Conservation (phyloP, 2,888 invertebrate genomes). For the Buathra laborator region DNA sequence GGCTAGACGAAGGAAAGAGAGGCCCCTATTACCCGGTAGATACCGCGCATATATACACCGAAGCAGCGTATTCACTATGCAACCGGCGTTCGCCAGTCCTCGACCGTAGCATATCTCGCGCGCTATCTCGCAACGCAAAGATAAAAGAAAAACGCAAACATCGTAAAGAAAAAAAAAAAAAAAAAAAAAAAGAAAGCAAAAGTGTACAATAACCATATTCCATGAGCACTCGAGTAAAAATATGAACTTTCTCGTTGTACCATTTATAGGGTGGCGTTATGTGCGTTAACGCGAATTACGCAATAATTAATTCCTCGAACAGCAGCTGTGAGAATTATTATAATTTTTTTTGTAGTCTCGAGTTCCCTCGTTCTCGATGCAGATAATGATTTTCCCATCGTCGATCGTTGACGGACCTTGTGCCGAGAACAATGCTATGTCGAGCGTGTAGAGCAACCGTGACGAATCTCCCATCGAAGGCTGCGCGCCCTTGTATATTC, state of each 20-base stretch:
- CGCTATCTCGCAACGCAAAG: conserved; percentile 11
- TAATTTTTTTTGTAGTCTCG: neutral
- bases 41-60: conserved; percentile 13
- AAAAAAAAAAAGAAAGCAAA: neutral
- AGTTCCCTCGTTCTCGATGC: conserved; percentile 13
- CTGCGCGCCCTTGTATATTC: neutral
- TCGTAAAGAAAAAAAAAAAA: neutral
- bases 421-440: conserved; percentile 63
- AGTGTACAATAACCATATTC: conserved; percentile 7
- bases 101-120: conserved; percentile 6
- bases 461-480: conserved; percentile 44
- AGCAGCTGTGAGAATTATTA: conserved; percentile 2
- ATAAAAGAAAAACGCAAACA: conserved; percentile 39
- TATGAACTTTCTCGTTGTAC: conserved; percentile 35
- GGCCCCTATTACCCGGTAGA: conserved; percentile 35
- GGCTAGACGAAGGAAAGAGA: neutral
- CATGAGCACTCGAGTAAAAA: neutral
- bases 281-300: conserved; percentile 39
- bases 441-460: conserved; percentile 55
- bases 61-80: conserved; percentile 32
- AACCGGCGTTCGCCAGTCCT: conserved; percentile 22
- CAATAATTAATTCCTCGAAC: conserved; percentile 2
- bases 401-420: conserved; percentile 30
- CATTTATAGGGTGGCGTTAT: conserved; percentile 8
- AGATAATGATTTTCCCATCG: conserved; percentile 16